Percentiles rank a stretch among this genome's conserved stretches.
Conservation (phyloP, 2,888 invertebrate genomes). For the Rhorus exstirpatorius region DNA sequence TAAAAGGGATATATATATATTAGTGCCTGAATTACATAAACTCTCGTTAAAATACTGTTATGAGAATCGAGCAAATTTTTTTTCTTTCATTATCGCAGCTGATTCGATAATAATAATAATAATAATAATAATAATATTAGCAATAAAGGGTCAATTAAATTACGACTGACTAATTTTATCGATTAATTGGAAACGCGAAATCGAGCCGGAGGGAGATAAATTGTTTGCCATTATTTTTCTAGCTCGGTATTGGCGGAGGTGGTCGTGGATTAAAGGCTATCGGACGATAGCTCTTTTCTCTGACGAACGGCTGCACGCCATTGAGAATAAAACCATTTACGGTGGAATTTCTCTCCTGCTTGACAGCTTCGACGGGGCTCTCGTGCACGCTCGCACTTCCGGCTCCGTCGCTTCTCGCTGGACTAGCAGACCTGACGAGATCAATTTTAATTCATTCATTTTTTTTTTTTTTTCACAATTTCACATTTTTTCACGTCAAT, state of each 20-base stretch:
- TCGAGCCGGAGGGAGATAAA: constrained; percentile 24
- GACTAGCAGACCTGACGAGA: constrained; percentile 81
- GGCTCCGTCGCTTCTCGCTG: constrained; percentile 78
- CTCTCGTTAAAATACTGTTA: constrained; percentile 11
- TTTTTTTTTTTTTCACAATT: neutral
- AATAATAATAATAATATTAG: neutral
- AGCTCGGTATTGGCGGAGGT: constrained; percentile 67
- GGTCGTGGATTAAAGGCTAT: constrained; percentile 85
- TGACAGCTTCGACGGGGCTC: constrained; percentile 76
- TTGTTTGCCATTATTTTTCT: constrained; percentile 8
- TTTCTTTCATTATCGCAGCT: too few species aligned
- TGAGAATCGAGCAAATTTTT: too few species aligned
- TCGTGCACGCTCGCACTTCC: constrained; percentile 79
- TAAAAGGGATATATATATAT: constrained; percentile 53
- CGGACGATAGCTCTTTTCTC: constrained; percentile 85
- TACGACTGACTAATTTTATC: constrained; percentile 60
- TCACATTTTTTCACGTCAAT: neutral
- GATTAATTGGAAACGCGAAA: constrained; percentile 50
- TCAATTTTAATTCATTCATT: constrained; percentile 74
- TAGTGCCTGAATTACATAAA: constrained; percentile 46
- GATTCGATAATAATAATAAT: too few species aligned
- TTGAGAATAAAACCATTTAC: constrained; percentile 78
- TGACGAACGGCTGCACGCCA: constrained; percentile 84
- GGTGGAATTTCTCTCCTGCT: constrained; percentile 75
- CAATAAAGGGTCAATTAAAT: constrained; percentile 28